Percentiles rank a stretch among this genome's conserved stretches.
These are phyloP conservation scores for Xiphydria camelus DNA, from an alignment of 2,888 invertebrate species.

Conservation along the genomic window DNA sequence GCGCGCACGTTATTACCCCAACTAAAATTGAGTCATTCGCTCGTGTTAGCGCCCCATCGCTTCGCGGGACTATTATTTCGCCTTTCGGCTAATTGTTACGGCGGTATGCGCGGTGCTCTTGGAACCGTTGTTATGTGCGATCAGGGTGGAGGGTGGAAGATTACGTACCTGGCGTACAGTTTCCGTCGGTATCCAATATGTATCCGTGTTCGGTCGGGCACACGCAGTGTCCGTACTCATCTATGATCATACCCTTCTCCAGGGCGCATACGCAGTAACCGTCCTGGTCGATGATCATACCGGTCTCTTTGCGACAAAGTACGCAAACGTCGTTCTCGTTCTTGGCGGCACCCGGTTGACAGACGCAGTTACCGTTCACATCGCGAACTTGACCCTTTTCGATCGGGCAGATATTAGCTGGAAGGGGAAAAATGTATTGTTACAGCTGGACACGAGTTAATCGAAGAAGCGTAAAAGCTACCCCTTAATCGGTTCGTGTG, in stretches of 20 bases:
- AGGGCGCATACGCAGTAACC: conserved; percentile 83
- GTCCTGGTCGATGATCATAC: conserved; percentile 74
- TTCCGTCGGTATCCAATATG: conserved; percentile 64
- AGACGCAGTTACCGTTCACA: conserved; percentile 71
- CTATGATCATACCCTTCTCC: conserved; percentile 76
- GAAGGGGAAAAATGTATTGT: conserved; percentile 32
- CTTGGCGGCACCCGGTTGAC: conserved; percentile 76
- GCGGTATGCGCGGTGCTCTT: too few species aligned
- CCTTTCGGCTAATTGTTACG: too few species aligned
- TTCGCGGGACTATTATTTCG: neutral
- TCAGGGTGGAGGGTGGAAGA: neutral
- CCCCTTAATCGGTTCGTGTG: neutral
- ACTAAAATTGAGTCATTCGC: conserved; percentile 25
- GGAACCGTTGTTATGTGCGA: too few species aligned
- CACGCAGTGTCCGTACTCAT: conserved; percentile 76
- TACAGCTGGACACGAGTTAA: neutral
- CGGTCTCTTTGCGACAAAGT: conserved; percentile 72
- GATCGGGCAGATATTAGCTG: conserved; percentile 66
- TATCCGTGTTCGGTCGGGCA: conserved; percentile 74
- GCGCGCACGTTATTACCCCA: conserved; percentile 64
- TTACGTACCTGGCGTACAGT: conserved; percentile 62
- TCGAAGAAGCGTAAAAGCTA: neutral
- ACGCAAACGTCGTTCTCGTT: conserved; percentile 78
- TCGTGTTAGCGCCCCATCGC: neutral
- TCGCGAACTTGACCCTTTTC: conserved; percentile 72